Conservation (phyloP, 2,113 vertebrate genomes). For the Scartelaos histophorus region DNA sequence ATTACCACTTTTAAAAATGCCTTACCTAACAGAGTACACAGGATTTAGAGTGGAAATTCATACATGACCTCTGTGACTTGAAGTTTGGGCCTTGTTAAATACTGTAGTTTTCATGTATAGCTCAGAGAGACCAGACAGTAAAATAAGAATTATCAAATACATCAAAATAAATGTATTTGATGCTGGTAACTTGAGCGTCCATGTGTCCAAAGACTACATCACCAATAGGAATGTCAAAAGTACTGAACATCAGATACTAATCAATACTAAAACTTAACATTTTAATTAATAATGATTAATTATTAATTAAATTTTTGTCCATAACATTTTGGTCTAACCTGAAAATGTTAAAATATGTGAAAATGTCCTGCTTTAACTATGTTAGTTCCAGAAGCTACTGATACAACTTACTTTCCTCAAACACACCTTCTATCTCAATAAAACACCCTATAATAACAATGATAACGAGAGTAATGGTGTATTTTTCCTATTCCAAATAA, state of each 20-base stretch:
- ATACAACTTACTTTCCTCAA: too few relatives aligned
- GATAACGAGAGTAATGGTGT: too few relatives aligned
- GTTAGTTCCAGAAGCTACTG: too few relatives aligned
- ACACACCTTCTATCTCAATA: too few relatives aligned
- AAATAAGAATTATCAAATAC: slow-evolving; percentile 24
- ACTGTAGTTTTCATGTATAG: neutral
- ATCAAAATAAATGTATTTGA: slow-evolving; percentile 16
- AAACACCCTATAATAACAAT: too few relatives aligned
- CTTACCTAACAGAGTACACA: neutral
- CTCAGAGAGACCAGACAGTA: slow-evolving; percentile 6
- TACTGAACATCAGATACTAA: too few relatives aligned
- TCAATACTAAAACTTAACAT: too few relatives aligned
- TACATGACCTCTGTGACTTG: neutral
- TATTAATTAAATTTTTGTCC: too few relatives aligned
- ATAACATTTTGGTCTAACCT: too few relatives aligned
- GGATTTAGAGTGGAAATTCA: neutral
- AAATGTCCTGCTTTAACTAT: too few relatives aligned
- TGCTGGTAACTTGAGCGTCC: slow-evolving; percentile 29
- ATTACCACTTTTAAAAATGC: neutral
- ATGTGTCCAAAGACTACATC: slow-evolving; percentile 36
- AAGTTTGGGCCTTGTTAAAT: neutral
- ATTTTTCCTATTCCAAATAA: neutral
- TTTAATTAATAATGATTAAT: too few relatives aligned
- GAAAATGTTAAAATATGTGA: too few relatives aligned
- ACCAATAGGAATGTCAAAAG: neutral